Base-by-base conservation (phyloP, 2,797 vertebrate species). In the Lateolabrax maculatus region DNA sequence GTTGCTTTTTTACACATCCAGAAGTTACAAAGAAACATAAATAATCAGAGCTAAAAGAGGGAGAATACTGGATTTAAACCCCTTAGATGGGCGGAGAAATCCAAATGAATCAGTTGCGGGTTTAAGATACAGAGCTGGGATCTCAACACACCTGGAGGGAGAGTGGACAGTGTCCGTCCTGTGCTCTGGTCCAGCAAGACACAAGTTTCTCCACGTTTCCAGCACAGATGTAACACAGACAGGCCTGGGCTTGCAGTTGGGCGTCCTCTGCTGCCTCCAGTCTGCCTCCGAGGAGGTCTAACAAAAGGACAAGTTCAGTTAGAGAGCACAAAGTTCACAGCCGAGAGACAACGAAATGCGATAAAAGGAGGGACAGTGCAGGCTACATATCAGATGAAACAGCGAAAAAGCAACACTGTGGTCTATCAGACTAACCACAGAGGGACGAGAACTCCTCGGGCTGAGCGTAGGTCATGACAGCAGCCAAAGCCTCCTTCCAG, bases 401-500 rank as follows among this genome's bases (percentile, higher is more conserved):
- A 34, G 36, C 21, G 29, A 52, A 31, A 41, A 11, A 15, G 21
- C 11, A 15, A 27, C 58, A 18, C 15, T 23, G 13, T 41, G 39
- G 39, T 46, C 48, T 21, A 19, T 16, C 27, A 49, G 34, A 11
- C 96, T 94, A 76, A 99, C 98, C 96, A 1, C 98, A 99, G 19
- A 99, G 96, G 15, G 95, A 81, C 23, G 97, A 95, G 90, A 99
- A 98, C 86, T 99, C 97, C 12, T 98, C 96, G 0, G 97, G 95
- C 76, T 94, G 95, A 43, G 97, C 97, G 0, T 99, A 99, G 76
- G 98, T 99, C 93, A 99, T 95, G 69, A 99, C 96, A 0, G 98
- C 98, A 81, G 98, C 97, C 87, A 99, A 92, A 7, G 98, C 98
- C 69, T 99, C 98, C 90, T 94, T 97, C 98, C 98, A 99, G 81